Evolutionary conservation across 92 coral and sea anemone species (phyloP), one percentile per base, ranked within the genome.

Genomic region (Epizoanthus stellaris): DNA sequence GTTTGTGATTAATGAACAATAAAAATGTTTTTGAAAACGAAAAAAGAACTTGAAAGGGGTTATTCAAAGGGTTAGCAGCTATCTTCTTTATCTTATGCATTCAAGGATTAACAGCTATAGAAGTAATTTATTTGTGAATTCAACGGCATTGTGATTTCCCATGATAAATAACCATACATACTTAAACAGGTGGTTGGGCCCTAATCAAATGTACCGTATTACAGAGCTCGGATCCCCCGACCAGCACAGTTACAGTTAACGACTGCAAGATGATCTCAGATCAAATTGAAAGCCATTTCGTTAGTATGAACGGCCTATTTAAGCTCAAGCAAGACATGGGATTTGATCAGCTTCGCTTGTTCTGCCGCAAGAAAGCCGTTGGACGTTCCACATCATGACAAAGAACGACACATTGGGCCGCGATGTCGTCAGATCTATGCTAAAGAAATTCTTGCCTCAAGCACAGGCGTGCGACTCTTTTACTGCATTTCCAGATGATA

Each of bases 331-430:
- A 34, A 36, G 70, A 77, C 53, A 60, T 77, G 83, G 39, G 61
- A 6, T 85, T 86, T 38, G 30, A 68, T 19, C 92, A 92, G 57
- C 25, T 89, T 3, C 88, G 95, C 4, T 92, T 81, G 73, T 82
- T 88, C 45, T 92, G 95, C 57, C 71, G 58, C 83, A 91, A 91
- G 88, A 88, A 91, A 61, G 47, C 73, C 58, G 73, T 72, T 11
- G 91, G 92, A 20, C 90, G 95, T 30, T 92, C 54, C 89, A 92
- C 83, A 83, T 92, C 54, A 80, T 86, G 85, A 92, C 95, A 4
- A 89, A 60, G 2, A 92, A 89, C 76, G 66, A 77, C 83, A 30
- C 90, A 43, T 73, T 84, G 61, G 95, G 95, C 58, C 66, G 80
- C 54, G 67, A 70, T 54, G 95, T 86, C 42, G 80, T 92, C 42